phyloP scores from a whole-genome alignment of 1,140 invertebrate genomes.

The Myzus persicae region DNA sequence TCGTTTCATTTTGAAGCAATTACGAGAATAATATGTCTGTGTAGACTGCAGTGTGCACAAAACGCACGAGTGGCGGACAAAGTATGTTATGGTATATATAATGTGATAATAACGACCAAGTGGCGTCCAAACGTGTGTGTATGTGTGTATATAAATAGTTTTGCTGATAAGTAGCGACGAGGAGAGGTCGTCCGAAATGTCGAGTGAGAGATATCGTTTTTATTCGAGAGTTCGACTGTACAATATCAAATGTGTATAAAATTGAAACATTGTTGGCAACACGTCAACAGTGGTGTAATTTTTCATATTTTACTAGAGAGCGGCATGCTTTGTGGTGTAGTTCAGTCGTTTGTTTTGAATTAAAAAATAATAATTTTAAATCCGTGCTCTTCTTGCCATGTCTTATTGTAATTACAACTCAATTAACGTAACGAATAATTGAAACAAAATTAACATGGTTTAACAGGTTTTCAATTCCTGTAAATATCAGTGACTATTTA shows the following conservation, averaged over 20 bases:
- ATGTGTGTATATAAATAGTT: constrained; percentile 11
- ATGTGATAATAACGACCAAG: not conserved
- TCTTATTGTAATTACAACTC: not conserved
- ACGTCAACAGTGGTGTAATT: not conserved
- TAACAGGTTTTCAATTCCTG: not conserved
- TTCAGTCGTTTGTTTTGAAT: not conserved
- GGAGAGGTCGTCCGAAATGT: constrained; percentile 22
- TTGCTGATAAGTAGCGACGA: not conserved
- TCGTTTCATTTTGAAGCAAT: not conserved
- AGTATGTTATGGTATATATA: not conserved
- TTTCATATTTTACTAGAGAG: not conserved
- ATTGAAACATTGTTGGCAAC: not conserved
- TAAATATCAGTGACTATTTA: not conserved
- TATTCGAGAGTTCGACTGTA: not conserved
- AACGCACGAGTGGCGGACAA: not conserved
- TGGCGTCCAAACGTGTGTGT: not conserved
- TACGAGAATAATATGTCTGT: not conserved
- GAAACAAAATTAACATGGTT: not conserved
- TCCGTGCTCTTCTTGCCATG: not conserved
- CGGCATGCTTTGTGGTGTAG: not conserved
- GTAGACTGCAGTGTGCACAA: not conserved
- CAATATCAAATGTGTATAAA: not conserved
- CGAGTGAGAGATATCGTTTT: not conserved
- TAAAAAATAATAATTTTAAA: not conserved
- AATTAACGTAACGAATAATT: not conserved